Evolutionary conservation across 2,888 invertebrate species (phyloP).

Genomic region (Chydorus sphaericus): DNA sequence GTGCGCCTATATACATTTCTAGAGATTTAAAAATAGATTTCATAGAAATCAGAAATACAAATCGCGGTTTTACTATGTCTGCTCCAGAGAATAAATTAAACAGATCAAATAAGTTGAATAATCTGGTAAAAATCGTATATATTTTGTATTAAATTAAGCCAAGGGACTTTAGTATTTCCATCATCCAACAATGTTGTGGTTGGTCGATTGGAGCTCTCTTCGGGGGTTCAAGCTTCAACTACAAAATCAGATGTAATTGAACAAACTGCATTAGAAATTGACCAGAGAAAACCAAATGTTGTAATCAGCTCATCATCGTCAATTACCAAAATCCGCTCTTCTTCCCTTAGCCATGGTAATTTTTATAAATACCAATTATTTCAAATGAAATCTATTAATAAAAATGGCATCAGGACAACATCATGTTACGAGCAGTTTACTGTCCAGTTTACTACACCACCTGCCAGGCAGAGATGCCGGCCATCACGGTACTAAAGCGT

Average conservation of each 20-base stretch:
- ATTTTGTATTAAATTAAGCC: too few relatives aligned
- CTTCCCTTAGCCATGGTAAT: too few relatives aligned
- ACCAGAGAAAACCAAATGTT: too few relatives aligned
- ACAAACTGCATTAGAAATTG: too few relatives aligned
- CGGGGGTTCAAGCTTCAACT: not conserved
- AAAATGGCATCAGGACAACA: not conserved
- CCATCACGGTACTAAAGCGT: not conserved
- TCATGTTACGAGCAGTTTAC: not conserved
- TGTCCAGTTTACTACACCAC: not conserved
- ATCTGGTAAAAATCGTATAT: too few relatives aligned
- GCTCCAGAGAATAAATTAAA: too few relatives aligned
- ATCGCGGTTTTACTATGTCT: too few relatives aligned
- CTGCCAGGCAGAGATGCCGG: not conserved
- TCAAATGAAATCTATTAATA: not conserved
- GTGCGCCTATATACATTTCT: too few relatives aligned
- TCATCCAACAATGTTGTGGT: not conserved
- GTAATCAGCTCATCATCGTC: not conserved
- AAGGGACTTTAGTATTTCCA: not conserved
- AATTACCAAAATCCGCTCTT: not conserved
- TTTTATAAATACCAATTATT: too few relatives aligned
- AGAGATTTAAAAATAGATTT: too few relatives aligned
- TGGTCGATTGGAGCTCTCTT: not conserved
- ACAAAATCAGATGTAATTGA: not conserved
- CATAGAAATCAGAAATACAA: too few relatives aligned
- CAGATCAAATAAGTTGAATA: too few relatives aligned